Percentiles rank a stretch among this genome's conserved stretches.
phyloP scores from a whole-genome alignment of 2,113 vertebrate species.

The human region DNA sequence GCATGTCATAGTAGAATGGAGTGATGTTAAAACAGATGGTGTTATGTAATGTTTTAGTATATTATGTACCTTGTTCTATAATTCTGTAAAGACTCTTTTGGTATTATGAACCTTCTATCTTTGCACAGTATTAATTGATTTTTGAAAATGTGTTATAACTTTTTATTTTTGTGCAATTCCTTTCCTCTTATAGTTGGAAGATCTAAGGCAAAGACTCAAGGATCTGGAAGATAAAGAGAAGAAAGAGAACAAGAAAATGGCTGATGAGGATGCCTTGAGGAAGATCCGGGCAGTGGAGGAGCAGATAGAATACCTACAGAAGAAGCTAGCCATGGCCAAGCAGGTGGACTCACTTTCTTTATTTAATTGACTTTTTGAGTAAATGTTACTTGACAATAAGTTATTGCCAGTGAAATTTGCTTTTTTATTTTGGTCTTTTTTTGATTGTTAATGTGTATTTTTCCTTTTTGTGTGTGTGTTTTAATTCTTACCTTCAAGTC shows the following conservation, averaged over 20 bases:
- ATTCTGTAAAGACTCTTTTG: not conserved
- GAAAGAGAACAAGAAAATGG: constrained; percentile 98
- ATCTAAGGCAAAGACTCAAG: constrained; percentile 92
- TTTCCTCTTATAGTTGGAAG: constrained; percentile 88
- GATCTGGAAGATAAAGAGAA: constrained; percentile 97
- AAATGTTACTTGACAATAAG: not conserved
- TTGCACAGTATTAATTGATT: not conserved
- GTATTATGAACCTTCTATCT: not conserved
- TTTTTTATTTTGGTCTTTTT: not conserved
- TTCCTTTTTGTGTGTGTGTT: not conserved
- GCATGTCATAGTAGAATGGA: not conserved
- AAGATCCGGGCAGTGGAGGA: constrained; percentile 97
- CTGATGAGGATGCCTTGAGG: constrained; percentile 94
- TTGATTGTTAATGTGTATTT: not conserved
- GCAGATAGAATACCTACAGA: constrained; percentile 97
- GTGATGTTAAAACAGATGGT: not conserved
- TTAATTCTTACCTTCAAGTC: not conserved
- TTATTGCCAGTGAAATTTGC: not conserved
- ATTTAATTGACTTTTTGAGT: not conserved
- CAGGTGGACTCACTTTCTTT: constrained; percentile 85
- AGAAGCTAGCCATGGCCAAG: constrained; percentile 96
- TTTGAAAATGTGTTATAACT: not conserved
- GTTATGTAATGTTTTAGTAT: too few relatives aligned
- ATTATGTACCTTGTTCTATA: not conserved
- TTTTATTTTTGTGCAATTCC: constrained; percentile 1